phyloP scores from a whole-genome alignment of 1,140 invertebrate genomes.

The Dinothrombium tinctorium region DNA sequence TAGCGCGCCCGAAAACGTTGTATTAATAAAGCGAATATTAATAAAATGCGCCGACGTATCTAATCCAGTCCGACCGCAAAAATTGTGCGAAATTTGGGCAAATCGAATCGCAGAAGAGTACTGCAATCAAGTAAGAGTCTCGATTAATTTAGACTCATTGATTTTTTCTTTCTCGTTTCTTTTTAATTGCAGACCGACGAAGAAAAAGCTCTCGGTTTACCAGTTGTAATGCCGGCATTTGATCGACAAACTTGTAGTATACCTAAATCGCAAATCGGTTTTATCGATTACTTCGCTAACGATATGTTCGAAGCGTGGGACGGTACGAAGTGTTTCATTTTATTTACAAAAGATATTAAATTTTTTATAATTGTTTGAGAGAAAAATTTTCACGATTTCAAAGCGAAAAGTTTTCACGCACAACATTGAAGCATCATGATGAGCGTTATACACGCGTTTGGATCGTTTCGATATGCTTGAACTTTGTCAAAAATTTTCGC shows the following conservation, averaged over 20 bases:
- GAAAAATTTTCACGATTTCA: not conserved
- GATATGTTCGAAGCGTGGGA: constrained; percentile 95
- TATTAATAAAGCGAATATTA: constrained; percentile 68
- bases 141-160: not conserved
- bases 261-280: constrained; percentile 84
- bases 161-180: not conserved
- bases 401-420: no score
- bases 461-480: not conserved
- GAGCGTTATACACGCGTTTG: no score
- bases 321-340: constrained; percentile 32
- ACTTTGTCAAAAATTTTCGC: constrained; percentile 1
- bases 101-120: constrained; percentile 67
- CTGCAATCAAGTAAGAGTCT: constrained; percentile 41
- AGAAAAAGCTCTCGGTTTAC: constrained; percentile 55
- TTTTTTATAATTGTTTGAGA: not conserved
- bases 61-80: constrained; percentile 63
- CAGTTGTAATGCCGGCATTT: constrained; percentile 90
- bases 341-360: not conserved
- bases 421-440: no score
- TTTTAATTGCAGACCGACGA: constrained; percentile 51
- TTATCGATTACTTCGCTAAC: constrained; percentile 84
- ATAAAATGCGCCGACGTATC: constrained; percentile 94
- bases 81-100: constrained; percentile 71
- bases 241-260: constrained; percentile 75
- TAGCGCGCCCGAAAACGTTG: constrained; percentile 55